Percentiles rank a stretch among this genome's conserved stretches.
Conservation (phyloP, 2,797 vertebrate genomes). For the Alosa sapidissima region DNA sequence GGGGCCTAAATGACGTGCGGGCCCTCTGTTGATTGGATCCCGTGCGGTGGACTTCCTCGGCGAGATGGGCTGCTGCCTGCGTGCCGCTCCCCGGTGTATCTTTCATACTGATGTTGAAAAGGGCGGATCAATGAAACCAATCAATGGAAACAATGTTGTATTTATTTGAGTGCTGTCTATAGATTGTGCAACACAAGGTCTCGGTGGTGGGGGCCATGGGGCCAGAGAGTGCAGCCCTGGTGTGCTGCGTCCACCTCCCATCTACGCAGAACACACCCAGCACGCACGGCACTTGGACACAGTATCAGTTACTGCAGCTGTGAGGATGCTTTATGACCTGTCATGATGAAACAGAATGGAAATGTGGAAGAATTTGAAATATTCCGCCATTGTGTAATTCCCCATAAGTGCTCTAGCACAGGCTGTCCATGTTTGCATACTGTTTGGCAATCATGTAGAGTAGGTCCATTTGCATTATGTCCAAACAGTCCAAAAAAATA, state of each 20-base stretch:
- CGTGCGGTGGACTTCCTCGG: background rate
- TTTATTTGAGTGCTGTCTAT: conserved; percentile 15
- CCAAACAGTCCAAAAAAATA: background rate
- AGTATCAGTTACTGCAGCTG: background rate
- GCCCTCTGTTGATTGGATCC: background rate
- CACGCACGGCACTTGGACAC: background rate
- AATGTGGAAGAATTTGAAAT: background rate
- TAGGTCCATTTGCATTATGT: background rate
- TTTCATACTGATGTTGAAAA: background rate
- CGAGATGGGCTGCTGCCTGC: background rate
- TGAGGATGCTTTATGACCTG: background rate
- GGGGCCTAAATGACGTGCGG: background rate
- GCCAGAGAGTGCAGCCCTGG: background rate
- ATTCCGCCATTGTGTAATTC: background rate
- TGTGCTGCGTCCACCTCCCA: background rate
- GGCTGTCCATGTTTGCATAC: background rate
- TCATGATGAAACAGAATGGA: background rate
- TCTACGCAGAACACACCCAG: background rate
- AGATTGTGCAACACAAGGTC: background rate
- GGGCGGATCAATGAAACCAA: conserved; percentile 43
- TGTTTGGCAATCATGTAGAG: conserved; percentile 1
- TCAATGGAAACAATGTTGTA: conserved; percentile 68
- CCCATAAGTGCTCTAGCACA: background rate
- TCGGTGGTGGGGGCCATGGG: background rate
- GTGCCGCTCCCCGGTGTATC: background rate